A percentile compares a stretch with the other conserved stretches of the same genome.
Conservation (phyloP, 1,140 invertebrate genomes). For the Idris sp. region DNA sequence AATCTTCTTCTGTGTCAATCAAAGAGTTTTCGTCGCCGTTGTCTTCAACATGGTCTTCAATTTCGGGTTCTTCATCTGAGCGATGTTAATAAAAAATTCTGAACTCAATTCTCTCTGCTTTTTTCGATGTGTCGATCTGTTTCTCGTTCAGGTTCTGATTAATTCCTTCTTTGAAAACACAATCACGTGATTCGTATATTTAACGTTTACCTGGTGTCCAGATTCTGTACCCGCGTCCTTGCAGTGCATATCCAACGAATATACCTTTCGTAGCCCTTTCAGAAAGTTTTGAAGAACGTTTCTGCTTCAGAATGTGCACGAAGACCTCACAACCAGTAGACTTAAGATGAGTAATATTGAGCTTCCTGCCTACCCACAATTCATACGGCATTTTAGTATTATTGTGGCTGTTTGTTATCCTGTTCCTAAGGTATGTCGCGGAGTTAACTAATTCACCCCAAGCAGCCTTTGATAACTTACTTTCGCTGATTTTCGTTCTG, state of each 20-base stretch:
- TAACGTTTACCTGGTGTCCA: too few species aligned
- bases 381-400: conserved; percentile 36
- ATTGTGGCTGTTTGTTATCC: conserved; percentile 24
- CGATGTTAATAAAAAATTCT: too few species aligned
- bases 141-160: too few species aligned
- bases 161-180: too few species aligned
- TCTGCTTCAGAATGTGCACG: conserved; percentile 60
- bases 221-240: too few species aligned
- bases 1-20: too few species aligned
- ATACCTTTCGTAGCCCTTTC: conserved; percentile 19
- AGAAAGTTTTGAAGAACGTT: conserved; percentile 52
- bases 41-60: too few species aligned
- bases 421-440: conserved; percentile 68
- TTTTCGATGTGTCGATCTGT: too few species aligned
- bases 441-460: conserved; percentile 57
- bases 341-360: conserved; percentile 56
- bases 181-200: too few species aligned
- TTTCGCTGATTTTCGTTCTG: conserved; percentile 31
- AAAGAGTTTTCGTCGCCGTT: too few species aligned
- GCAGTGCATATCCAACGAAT: conserved; percentile 58
- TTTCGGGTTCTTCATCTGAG: too few species aligned
- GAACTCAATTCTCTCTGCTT: too few species aligned
- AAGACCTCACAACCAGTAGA: conserved; percentile 68
- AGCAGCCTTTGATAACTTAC: conserved; percentile 19
- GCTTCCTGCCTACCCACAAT: conserved; percentile 45